phyloP scores from a whole-genome alignment of 2,888 invertebrate species.

The Cataglyphis altisquamis region DNA sequence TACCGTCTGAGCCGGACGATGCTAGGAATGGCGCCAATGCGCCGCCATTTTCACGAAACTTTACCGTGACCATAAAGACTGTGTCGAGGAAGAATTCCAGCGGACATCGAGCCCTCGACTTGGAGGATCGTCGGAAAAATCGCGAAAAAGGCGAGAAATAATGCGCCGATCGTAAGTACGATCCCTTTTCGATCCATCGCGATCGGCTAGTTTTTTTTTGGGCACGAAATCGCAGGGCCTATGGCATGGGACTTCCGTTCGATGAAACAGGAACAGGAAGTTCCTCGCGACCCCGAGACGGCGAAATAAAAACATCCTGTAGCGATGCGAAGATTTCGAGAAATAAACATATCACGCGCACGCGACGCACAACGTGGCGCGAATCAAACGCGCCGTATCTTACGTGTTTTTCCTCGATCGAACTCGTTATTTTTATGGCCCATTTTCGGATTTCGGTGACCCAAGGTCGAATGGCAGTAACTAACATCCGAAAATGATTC shows the following conservation, averaged over 20 bases:
- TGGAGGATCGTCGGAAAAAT: slow-evolving; percentile 72
- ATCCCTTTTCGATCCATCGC: slow-evolving; percentile 49
- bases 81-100: slow-evolving; percentile 74
- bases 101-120: slow-evolving; percentile 69
- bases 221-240: slow-evolving; percentile 81
- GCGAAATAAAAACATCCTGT: slow-evolving; percentile 85
- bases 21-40: slow-evolving; percentile 81
- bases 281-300: slow-evolving; percentile 80
- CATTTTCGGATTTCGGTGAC: slow-evolving; percentile 68
- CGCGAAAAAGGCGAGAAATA: slow-evolving; percentile 72
- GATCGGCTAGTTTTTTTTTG: slow-evolving; percentile 70
- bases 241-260: slow-evolving; percentile 85
- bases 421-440: slow-evolving; percentile 65
- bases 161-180: slow-evolving; percentile 82
- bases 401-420: slow-evolving; percentile 24
- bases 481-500: slow-evolving; percentile 65
- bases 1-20: slow-evolving; percentile 28
- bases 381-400: slow-evolving; percentile 38
- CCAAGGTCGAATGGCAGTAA: slow-evolving; percentile 74
- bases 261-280: slow-evolving; percentile 86
- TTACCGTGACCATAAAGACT: slow-evolving; percentile 79
- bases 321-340: slow-evolving; percentile 79
- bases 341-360: slow-evolving; percentile 66
- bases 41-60: slow-evolving; percentile 84
- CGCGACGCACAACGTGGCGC: slow-evolving; percentile 33